Conservation (phyloP, 1,140 invertebrate genomes). For the Heliconius hermathena region DNA sequence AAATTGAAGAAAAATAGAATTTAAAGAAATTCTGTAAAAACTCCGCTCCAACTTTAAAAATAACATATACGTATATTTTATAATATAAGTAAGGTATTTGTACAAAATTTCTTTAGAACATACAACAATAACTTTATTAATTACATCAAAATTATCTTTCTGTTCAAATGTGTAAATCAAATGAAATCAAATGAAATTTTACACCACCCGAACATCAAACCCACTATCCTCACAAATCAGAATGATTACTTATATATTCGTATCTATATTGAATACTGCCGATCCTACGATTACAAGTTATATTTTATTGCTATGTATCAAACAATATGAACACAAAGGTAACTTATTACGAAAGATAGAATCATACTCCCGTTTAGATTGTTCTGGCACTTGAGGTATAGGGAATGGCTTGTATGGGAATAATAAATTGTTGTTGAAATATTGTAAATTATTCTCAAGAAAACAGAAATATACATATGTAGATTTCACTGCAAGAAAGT, state of each 20-base stretch:
- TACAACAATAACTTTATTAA: too few species aligned
- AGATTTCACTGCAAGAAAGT: too few species aligned
- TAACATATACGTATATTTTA: too few species aligned
- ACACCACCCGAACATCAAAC: not conserved
- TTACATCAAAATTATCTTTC: too few species aligned
- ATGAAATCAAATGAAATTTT: not conserved
- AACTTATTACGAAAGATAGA: conserved; percentile 62
- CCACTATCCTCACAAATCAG: not conserved
- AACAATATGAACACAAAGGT: conserved; percentile 40
- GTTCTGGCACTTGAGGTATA: conserved; percentile 31
- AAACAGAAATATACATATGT: too few species aligned
- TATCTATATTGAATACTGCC: not conserved
- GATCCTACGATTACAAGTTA: conserved; percentile 1
- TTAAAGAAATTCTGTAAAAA: too few species aligned
- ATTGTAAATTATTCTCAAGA: too few species aligned
- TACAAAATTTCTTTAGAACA: too few species aligned
- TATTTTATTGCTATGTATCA: conserved; percentile 34
- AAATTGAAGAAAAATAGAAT: too few species aligned
- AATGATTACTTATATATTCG: not conserved
- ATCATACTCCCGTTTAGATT: conserved; percentile 52
- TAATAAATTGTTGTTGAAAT: not conserved
- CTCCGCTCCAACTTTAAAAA: too few species aligned
- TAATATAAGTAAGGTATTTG: too few species aligned
- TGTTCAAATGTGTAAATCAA: too few species aligned
- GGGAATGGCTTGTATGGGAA: not conserved